A percentile compares a stretch with the other conserved stretches of the same genome.
These are phyloP conservation scores for Acrocephalus kingi DNA, from an alignment of 2,113 vertebrate species.

Conservation along the genomic window DNA sequence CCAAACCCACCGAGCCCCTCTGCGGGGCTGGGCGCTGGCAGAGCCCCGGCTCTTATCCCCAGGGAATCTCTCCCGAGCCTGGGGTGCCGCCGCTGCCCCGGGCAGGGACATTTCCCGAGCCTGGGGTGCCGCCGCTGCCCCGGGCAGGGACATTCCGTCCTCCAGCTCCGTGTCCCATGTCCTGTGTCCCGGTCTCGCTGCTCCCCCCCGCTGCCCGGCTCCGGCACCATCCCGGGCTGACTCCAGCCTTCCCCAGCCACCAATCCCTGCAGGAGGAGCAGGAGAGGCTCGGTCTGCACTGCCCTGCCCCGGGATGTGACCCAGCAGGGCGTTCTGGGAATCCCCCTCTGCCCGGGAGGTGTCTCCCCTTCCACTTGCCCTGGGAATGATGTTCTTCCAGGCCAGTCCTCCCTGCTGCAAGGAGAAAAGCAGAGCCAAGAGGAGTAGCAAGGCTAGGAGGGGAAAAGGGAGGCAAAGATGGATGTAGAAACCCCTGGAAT, in stretches of 20 bases:
- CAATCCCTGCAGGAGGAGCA: neutral
- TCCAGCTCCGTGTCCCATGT: neutral
- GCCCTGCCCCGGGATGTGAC: neutral
- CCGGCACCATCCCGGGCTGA: neutral
- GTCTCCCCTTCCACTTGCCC: neutral
- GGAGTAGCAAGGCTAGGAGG: neutral
- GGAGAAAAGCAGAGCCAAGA: neutral
- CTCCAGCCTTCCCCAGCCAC: neutral
- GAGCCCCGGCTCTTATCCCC: neutral
- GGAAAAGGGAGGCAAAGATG: neutral
- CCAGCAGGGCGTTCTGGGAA: neutral
- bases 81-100: neutral
- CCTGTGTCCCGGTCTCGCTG: neutral
- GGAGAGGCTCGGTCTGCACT: neutral
- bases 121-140: neutral
- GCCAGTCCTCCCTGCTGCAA: neutral
- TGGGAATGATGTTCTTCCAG: neutral
- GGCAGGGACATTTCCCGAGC: too few relatives aligned
- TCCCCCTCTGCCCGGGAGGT: neutral
- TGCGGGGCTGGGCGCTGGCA: too few relatives aligned
- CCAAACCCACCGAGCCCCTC: neutral
- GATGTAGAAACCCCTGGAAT: neutral
- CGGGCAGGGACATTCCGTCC: accelerated
- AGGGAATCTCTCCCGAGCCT: neutral
- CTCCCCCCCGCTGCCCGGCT: neutral